A percentile compares a stretch with the other conserved stretches of the same genome.
phyloP scores from a whole-genome alignment of 2,888 invertebrate genomes.

The Lithophane semibrunnea region DNA sequence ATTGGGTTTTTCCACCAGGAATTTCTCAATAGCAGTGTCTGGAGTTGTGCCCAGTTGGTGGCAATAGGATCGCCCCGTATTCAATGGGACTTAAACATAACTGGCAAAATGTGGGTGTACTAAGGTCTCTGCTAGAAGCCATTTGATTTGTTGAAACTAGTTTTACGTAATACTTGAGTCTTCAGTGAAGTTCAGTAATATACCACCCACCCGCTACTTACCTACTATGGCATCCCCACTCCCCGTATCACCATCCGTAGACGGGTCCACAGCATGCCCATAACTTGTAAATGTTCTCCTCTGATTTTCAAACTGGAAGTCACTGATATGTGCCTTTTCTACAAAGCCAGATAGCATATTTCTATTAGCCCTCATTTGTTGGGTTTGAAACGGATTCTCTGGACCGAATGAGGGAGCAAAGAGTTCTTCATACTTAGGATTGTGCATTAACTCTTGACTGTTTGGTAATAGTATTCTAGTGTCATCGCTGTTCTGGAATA shows the following conservation, averaged over 20 bases:
- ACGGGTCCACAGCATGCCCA: slow-evolving; percentile 98
- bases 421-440: slow-evolving; percentile 98
- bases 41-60: too few species aligned
- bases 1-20: too few species aligned
- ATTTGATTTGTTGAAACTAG: neutral
- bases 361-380: slow-evolving; percentile 96
- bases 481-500: slow-evolving; percentile 92
- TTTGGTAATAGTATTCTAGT: slow-evolving; percentile 94
- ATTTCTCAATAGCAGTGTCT: too few species aligned
- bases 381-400: slow-evolving; percentile 97
- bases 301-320: slow-evolving; percentile 99
- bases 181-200: too few species aligned
- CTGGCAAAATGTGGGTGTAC: too few species aligned
- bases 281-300: slow-evolving; percentile 98
- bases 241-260: slow-evolving; percentile 91
- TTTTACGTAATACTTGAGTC: neutral
- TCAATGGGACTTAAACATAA: too few species aligned
- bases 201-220: slow-evolving; percentile 64
- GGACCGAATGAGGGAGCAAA: slow-evolving; percentile 98
- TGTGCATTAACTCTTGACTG: slow-evolving; percentile 95
- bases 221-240: slow-evolving; percentile 89
- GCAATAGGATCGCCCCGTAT: too few species aligned
- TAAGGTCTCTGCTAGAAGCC: too few species aligned
- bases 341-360: slow-evolving; percentile 98
- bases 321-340: slow-evolving; percentile 98